A percentile compares a stretch with the other conserved stretches of the same genome.
These are phyloP conservation scores for Brachylomia viminalis DNA, from an alignment of 2,888 invertebrate genomes.

Conservation along the genomic window DNA sequence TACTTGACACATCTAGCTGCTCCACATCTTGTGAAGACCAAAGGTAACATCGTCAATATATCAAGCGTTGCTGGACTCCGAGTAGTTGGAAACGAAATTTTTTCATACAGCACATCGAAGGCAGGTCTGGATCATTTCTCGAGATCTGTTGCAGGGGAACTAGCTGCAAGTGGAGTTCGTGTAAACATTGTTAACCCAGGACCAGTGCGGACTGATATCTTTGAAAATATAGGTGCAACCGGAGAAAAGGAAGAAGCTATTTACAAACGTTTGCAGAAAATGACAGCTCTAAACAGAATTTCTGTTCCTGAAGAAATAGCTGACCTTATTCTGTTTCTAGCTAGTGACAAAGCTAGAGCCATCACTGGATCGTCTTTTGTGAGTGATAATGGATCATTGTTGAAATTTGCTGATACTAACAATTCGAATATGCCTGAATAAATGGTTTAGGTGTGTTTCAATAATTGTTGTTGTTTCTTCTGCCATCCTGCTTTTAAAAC, in stretches of 20 bases:
- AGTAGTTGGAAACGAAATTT: not conserved
- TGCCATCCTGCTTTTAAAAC: too few relatives aligned
- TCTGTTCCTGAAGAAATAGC: conserved; percentile 68
- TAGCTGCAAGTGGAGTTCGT: conserved; percentile 93
- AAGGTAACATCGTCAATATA: conserved; percentile 94
- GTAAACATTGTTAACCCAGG: conserved; percentile 83
- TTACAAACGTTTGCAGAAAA: not conserved
- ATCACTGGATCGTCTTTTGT: conserved; percentile 65
- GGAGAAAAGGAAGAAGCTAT: conserved; percentile 4
- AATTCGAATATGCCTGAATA: too few relatives aligned
- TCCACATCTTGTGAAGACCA: conserved; percentile 63
- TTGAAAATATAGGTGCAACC: conserved; percentile 34
- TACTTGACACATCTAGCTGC: conserved; percentile 60
- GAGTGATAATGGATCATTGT: conserved; percentile 52
- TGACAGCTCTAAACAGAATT: conserved; percentile 31
- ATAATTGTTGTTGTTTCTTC: too few relatives aligned
- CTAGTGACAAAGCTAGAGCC: conserved; percentile 68
- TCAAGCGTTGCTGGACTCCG: conserved; percentile 52
- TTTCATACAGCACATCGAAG: conserved; percentile 64
- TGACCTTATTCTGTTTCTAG: conserved; percentile 66
- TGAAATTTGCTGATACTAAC: too few relatives aligned
- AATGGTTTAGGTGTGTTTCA: too few relatives aligned
- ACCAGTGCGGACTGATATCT: conserved; percentile 46
- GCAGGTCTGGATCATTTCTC: conserved; percentile 69
- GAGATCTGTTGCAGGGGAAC: conserved; percentile 88